These are phyloP conservation scores for Psix sp. DNA, from an alignment of 1,140 invertebrate genomes.

Conservation along the genomic window DNA sequence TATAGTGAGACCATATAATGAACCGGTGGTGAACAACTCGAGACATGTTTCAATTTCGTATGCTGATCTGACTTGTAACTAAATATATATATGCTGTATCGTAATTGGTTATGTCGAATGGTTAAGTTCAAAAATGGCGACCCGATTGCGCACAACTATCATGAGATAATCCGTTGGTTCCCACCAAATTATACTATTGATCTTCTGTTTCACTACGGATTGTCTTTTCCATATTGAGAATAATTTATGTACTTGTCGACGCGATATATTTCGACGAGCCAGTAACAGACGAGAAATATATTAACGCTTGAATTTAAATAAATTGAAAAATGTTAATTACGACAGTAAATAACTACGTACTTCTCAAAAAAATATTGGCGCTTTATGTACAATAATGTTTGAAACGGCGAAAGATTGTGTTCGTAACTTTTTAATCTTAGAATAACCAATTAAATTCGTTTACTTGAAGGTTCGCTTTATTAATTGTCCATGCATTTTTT, in stretches of 20 bases:
- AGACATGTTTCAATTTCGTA: constrained; percentile 10
- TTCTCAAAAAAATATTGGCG: no score
- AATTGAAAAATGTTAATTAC: no score
- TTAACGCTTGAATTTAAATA: no score
- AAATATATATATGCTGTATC: constrained; percentile 16
- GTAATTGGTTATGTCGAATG: constrained; percentile 25
- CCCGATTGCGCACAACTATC: constrained; percentile 5
- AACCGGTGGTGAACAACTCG: constrained; percentile 10
- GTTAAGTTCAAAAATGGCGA: constrained; percentile 15
- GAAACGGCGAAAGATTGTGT: no score
- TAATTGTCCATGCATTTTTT: no score
- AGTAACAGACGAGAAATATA: no score
- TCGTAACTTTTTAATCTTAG: no score
- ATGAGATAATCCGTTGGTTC: constrained; percentile 9
- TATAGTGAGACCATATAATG: constrained; percentile 22
- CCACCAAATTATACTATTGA: constrained; percentile 13
- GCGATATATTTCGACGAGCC: constrained; percentile 9
- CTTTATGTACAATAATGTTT: no score
- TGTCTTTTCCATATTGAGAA: constrained; percentile 11
- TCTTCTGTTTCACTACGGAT: constrained; percentile 19
- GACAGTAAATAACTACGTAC: no score
- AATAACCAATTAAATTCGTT: no score
- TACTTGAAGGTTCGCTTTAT: no score
- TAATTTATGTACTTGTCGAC: constrained; percentile 30
- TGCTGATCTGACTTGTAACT: no score